Evolutionary conservation across 2,113 vertebrate species (phyloP), one percentile per base, ranked within the genome.

Genomic region (Ariopsis seemanni): DNA sequence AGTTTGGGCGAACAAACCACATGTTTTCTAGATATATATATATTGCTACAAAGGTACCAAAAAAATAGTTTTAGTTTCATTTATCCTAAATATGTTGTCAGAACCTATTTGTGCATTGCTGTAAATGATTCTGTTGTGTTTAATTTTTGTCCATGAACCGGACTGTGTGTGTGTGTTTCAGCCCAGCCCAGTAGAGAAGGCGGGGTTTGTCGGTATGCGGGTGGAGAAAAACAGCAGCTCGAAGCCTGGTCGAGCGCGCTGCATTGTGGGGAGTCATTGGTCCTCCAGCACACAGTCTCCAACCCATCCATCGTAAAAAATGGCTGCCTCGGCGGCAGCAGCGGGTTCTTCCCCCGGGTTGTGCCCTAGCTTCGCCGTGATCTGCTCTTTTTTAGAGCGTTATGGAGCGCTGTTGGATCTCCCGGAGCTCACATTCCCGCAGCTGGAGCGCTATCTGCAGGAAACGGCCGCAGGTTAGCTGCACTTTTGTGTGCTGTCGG

Each of bases 321-420:
- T 96, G 95, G 94, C 96, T 95, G 95, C 96, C 92, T 93, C 95
- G 94, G 96, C 95, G 94, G 95, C 94, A 93, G 94, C 94, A 88
- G 93, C 93, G 95, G 94, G 87, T 93, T 93, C 92, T 94, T 93
- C 93, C 93, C 94, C 96, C 72, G 96, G 95, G 90, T 95, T 97
- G 81, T 97, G 96, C 95, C 97, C 98, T 79, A 97, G 96, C 95
- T 99, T 98, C 94, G 97, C 98, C 90, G 97, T 97, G 53, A 96
- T 99, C 87, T 99, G 98, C 92, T 99, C 97, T 6, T 99, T 99
- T 86, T 88, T 99, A 89, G 98, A 99, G 92, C 96, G 97, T 2
- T 99, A 98, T 90, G 98, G 97, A 75, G 94, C 95, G 50, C 89
- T 96, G 90, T 88, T 99, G 91, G 97, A 98, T 86, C 92, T 99